These are phyloP conservation scores for Lontra canadensis DNA, from an alignment of 2,113 vertebrate species.

Conservation along the genomic window DNA sequence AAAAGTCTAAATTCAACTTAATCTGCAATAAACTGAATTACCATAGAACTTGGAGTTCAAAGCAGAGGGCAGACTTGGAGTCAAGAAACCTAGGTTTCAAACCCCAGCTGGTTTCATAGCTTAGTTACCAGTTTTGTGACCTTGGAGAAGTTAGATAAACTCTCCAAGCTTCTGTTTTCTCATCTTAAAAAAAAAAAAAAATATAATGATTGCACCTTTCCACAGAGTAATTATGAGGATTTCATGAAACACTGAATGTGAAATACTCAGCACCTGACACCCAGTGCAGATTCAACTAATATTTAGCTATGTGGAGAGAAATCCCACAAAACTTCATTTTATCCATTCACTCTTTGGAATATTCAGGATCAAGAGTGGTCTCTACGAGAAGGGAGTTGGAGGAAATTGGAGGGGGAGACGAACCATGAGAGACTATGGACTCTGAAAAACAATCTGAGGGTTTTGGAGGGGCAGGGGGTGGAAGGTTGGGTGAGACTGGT, in stretches of 20 bases:
- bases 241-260: neutral
- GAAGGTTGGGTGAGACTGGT: too few relatives aligned
- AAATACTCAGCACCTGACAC: neutral
- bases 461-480: too few relatives aligned
- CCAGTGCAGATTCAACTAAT: neutral
- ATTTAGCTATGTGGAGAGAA: neutral
- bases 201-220: neutral
- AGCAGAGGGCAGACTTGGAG: neutral
- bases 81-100: neutral
- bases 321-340: neutral
- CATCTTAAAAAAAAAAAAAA: neutral
- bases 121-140: conserved; percentile 4
- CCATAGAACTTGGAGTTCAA: neutral
- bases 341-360: neutral
- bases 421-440: too few relatives aligned
- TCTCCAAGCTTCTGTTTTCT: conserved; percentile 24
- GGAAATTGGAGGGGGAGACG: too few relatives aligned
- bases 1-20: conserved; percentile 5
- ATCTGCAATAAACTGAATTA: conserved; percentile 17
- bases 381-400: neutral
- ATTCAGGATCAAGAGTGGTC: neutral
- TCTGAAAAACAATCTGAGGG: too few relatives aligned
- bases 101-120: neutral
- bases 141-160: neutral
- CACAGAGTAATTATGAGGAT: neutral